Base-by-base conservation (phyloP, 2,113 vertebrate species). In the Corythaixoides concolor region DNA sequence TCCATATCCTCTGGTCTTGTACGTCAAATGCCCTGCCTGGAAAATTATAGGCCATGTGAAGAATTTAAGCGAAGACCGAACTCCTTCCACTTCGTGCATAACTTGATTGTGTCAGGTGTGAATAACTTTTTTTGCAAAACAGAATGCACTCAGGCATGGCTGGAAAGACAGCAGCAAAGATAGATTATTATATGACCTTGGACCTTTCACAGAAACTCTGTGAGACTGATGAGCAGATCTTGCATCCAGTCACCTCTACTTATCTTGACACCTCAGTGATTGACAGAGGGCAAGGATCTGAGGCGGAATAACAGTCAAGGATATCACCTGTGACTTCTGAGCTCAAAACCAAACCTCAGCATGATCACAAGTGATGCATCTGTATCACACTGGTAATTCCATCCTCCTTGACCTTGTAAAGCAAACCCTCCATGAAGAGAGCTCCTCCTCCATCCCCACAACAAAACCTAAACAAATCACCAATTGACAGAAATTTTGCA, bases 401-500 rank as follows among this genome's bases (percentile, higher is more conserved):
- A 43, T 43, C 30, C 12, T 53, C 15, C 37, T 49, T 53, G 18
- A 58, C 20, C 8, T 13, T 15, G 20, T 37, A 67, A 90, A 72
- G 5, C 9, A 84, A 76, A 52, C 1, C 0, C 3, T 49, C 1
- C 18, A 45, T 23, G 20, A 70, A 78, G 32, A 69, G 4, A 55
- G 3, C 4, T 63, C 32, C 7, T 73, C 0, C 1, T 73, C 20
- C 32, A 18, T 47, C 5, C 5, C 6, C n/a, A 23, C 7, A 62
- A 33, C 33, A 63, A 62, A 12, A 68, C 4, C 10, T 49, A 41
- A 49, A n/a, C 2, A 30, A 72, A 52, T 2, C 6, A 10, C 11
- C n/a, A 37, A 30, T 8, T 58, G 27, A 68, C 77, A 69, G 6
- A 50, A 3, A n/a, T 55, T 78, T 91, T 49, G 7, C 15, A 74